Conservation (phyloP, 2,113 vertebrate genomes). For the Lipophrys pholis region DNA sequence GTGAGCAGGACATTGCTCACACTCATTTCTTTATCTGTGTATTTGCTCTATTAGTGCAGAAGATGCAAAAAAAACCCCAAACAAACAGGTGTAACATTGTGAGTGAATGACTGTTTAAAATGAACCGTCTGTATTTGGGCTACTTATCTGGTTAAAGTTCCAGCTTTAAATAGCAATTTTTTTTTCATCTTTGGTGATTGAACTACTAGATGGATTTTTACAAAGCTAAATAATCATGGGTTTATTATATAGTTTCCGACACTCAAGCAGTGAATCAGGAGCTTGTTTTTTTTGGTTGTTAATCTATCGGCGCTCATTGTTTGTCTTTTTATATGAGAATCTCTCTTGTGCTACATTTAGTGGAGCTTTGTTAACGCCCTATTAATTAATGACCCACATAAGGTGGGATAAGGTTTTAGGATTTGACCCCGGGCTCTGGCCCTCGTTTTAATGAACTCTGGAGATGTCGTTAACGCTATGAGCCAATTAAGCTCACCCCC, state of each 20-base stretch:
- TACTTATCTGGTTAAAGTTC: too few relatives aligned
- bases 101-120: too few relatives aligned
- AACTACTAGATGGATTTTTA: background rate
- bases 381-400: constrained; percentile 68
- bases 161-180: background rate
- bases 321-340: background rate
- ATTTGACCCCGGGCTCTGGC: constrained; percentile 48
- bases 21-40: too few relatives aligned
- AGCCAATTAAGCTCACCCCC: background rate
- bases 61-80: too few relatives aligned
- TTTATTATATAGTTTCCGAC: too few relatives aligned
- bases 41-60: too few relatives aligned
- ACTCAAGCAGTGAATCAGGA: constrained; percentile 17
- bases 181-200: background rate
- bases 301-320: constrained; percentile 26
- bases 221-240: background rate
- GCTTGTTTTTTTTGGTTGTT: constrained; percentile 26
- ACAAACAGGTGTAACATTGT: too few relatives aligned
- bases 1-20: too few relatives aligned
- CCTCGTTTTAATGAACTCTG: constrained; percentile 5
- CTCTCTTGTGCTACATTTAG: constrained; percentile 30
- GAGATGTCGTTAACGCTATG: constrained; percentile 1
- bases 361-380: constrained; percentile 18
- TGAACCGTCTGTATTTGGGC: too few relatives aligned
- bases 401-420: constrained; percentile 65